Base-by-base conservation (phyloP, 1,140 invertebrate species). In the Penaeus chinensis region DNA sequence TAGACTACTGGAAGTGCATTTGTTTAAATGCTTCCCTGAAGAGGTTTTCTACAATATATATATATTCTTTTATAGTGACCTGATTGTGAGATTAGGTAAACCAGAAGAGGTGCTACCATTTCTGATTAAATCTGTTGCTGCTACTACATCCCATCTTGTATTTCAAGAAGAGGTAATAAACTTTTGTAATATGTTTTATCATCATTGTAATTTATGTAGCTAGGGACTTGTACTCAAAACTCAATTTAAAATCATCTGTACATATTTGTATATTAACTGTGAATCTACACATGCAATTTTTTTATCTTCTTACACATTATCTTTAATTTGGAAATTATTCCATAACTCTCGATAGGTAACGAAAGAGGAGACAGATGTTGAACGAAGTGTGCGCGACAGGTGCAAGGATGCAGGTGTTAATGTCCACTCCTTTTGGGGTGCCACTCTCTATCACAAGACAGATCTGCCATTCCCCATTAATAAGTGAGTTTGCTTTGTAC, bases 351-450 rank as follows among this genome's bases (percentile, higher is more conserved):
- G 20, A 22, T 47, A 83, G 82, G 82, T 83, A 27, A 83, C 92
- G 32, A 88, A 91, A 77, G 92, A 93, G 89, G 92, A 93, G 90
- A 77, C 91, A 4, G 90, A 92, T 87, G 91, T 93, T 3, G 92
- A 93, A 90, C 84, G 89, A 79, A 88, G 84, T 11, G 54, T 92
- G 1, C 85, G 90, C 32, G 89, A 90, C 74, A 61, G 82, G 27
- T 89, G 90, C 61, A 85, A 90, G 47, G 82, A 82, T 10, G 90
- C 89, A 89, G 90, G 90, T 60, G 91, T 91, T n/a, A 89, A 91
- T 74, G 60, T 92, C 54, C 81, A 91, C 60, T 90, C 90, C n/a
- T 85, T 92, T 32, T 93, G 92, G 92, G 92, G 92, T 77, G 90
- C 92, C 20, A 92, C 92, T 10, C 87, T 93, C 27, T 92, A 92